Percentiles rank a stretch among this genome's conserved stretches.
These are phyloP conservation scores for Aplodontia rufa DNA, from an alignment of 2,113 vertebrate genomes.

Conservation along the genomic window DNA sequence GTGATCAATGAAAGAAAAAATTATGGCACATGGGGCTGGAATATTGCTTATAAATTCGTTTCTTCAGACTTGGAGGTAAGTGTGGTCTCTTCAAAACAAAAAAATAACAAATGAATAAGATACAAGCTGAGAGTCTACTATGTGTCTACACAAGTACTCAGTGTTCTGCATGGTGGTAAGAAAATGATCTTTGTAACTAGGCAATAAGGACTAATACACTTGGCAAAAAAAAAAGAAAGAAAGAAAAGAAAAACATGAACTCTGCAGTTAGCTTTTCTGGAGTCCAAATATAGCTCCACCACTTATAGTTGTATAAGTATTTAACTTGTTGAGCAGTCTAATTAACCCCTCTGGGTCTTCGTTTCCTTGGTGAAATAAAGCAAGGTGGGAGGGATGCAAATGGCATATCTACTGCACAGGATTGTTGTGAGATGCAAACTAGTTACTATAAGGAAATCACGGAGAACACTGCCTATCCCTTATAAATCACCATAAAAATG, in stretches of 20 bases:
- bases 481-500: not conserved
- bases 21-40: conserved; percentile 83
- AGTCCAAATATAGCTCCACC: not conserved
- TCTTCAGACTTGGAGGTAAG: conserved; percentile 82
- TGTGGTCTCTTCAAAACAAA: not conserved
- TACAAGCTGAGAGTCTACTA: not conserved
- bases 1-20: conserved; percentile 81
- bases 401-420: not conserved
- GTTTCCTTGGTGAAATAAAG: not conserved
- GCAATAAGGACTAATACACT: not conserved
- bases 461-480: no score
- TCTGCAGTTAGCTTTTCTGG: not conserved
- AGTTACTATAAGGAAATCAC: not conserved
- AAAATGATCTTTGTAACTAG: not conserved
- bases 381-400: not conserved
- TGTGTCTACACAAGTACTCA: not conserved
- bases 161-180: not conserved
- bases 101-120: not conserved
- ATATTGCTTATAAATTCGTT: conserved; percentile 79
- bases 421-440: not conserved
- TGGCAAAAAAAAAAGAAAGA: not conserved
- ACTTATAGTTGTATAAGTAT: no score
- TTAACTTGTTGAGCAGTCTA: not conserved
- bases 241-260: not conserved
- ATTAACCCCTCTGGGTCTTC: not conserved